phyloP scores from a whole-genome alignment of 35 echinoderm and acorn worm species.

The Heliocidaris tuberculata region DNA sequence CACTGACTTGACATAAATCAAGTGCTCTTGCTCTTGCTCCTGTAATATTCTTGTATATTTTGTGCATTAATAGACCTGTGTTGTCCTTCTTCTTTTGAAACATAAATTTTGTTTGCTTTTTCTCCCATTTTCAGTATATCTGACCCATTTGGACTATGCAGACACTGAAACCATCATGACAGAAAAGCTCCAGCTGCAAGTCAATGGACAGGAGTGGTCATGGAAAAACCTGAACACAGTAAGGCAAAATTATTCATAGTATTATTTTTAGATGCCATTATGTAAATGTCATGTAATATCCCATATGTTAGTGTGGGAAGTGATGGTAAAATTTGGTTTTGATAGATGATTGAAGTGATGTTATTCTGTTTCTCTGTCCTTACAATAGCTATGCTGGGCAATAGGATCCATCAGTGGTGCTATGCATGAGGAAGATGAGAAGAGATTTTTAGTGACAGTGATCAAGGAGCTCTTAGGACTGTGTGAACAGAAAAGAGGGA shows the following conservation, averaged over 20 bases:
- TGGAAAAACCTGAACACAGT: conserved; percentile 99
- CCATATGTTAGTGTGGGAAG: no score
- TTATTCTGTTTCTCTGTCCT: neutral
- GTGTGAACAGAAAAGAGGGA: conserved; percentile 93
- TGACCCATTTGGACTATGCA: conserved; percentile 98
- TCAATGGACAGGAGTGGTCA: conserved; percentile 95
- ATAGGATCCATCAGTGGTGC: conserved; percentile 99
- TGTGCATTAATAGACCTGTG: no score
- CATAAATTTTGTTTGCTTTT: neutral
- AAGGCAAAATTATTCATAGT: conserved; percentile 25
- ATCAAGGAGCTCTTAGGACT: conserved; percentile 97
- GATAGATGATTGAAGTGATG: neutral
- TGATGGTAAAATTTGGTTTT: no score
- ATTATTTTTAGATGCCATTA: neutral
- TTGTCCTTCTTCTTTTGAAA: neutral
- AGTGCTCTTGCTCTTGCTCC: no score
- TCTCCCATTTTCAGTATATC: conserved; percentile 69
- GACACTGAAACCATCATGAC: conserved; percentile 99
- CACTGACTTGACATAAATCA: no score
- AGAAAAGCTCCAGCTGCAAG: conserved; percentile 92
- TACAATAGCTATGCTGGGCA: conserved; percentile 93
- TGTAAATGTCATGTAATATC: neutral
- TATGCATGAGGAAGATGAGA: conserved; percentile 99
- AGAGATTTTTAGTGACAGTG: conserved; percentile 92
- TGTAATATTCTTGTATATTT: neutral